Evolutionary conservation across 2,888 invertebrate species (phyloP).

Genomic region (Cordylochernes scorpioides): DNA sequence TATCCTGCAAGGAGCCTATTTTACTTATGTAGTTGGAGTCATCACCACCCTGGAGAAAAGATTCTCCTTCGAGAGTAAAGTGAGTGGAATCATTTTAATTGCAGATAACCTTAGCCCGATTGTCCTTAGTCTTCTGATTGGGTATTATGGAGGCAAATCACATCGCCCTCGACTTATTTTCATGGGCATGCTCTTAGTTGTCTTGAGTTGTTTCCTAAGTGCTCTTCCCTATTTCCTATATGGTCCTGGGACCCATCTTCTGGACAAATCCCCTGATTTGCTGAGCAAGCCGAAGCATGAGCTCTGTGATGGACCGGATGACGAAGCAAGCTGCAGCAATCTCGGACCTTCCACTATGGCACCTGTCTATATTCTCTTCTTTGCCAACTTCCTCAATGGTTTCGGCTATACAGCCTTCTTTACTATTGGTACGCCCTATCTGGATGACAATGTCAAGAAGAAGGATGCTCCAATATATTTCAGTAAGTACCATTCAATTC

Average conservation of each 20-base stretch:
- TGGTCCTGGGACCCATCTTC: slow-evolving; percentile 10
- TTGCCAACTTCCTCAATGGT: slow-evolving; percentile 14
- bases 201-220: slow-evolving; percentile 10
- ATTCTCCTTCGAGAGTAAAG: slow-evolving; percentile 11
- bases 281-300: slow-evolving; percentile 5
- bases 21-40: slow-evolving; percentile 13
- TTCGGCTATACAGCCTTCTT: slow-evolving; percentile 13
- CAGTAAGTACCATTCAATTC: too few species aligned
- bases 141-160: slow-evolving; percentile 11
- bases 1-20: slow-evolving; percentile 13
- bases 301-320: slow-evolving; percentile 3
- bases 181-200: slow-evolving; percentile 10
- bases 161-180: slow-evolving; percentile 10
- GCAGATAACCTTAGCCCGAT: slow-evolving; percentile 12
- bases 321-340: background rate
- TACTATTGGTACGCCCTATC: slow-evolving; percentile 12
- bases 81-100: slow-evolving; percentile 13
- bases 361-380: slow-evolving; percentile 13
- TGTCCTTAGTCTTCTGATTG: slow-evolving; percentile 8
- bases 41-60: slow-evolving; percentile 13
- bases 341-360: slow-evolving; percentile 7
- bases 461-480: slow-evolving; percentile 14
- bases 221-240: slow-evolving; percentile 12
- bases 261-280: background rate
- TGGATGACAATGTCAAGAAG: slow-evolving; percentile 15